Base-by-base conservation (phyloP, 37 sponge, comb jelly and placozoan genomes). In the Corticium candelabrum region DNA sequence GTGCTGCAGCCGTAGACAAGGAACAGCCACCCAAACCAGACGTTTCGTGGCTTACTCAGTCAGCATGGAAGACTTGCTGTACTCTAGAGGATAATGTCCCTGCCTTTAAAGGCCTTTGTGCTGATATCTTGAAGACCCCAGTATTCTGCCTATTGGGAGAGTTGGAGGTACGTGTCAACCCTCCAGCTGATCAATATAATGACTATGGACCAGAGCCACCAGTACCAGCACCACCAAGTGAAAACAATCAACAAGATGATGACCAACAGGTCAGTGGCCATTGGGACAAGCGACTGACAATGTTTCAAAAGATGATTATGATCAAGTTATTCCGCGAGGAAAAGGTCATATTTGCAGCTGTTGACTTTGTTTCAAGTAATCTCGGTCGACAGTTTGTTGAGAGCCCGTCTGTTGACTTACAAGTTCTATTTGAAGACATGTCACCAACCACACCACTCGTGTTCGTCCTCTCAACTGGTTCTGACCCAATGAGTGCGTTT, bases 401-500 rank as follows among this genome's bases (percentile, higher is more conserved):
- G 81, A 95, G 89, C 68, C 99, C 96, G 0, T 82, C 99, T 29
- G 85, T 89, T 32, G 83, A 90, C 37, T 81, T 99, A 40, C 27
- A 78, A n/a, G 86, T 82, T 0, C 82, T 99, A 34, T 95, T 85
- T 69, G 80, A 88, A 39, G 93, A 95, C 87, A 90, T 90, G 80
- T 85, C 85, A 34, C 85, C 83, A 27, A 87, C 84, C 41, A 92
- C 87, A 3, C 99, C 99, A 0, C 93, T 99, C 1, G 88, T 99
- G 30, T 99, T 99, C 81, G 84, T 99, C 40, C 87, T 99, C 34
- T 99, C 99, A 39, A 85, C 93, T 71, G 99, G 99, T 37, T 95
- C 99, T 21, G 99, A 99, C 75, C 99, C 99, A 11, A 95, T 95
- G 96, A 86, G 91, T 34, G 85, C 77, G 74, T 95, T 99, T 84